Base-by-base conservation (phyloP, 2,113 vertebrate species). In the Scytalopus superciliaris region DNA sequence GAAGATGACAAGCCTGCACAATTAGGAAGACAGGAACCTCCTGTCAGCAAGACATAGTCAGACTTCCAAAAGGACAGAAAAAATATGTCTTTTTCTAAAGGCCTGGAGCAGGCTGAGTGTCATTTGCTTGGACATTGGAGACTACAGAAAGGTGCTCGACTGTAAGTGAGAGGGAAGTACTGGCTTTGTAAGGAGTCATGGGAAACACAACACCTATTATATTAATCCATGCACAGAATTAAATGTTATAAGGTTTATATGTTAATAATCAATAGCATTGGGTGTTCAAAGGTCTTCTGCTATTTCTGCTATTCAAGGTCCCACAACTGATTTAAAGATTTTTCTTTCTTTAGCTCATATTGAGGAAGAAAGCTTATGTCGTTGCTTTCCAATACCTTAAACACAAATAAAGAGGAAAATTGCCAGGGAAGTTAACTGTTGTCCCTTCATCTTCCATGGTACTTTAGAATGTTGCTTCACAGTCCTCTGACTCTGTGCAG, bases 21-120 rank as follows among this genome's bases (percentile, higher is more conserved):
- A 39, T 0, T 0, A 66, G 31, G 14, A 7, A 21, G 11, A 31
- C 13, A 27, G 49, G 23, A 92, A 12, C 6, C 13, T 64, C 16
- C n/a, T 39, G 37, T 39, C 17, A 45, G 4, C 5, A 52, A 19
- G 17, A 42, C 2, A 37, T 3, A 52, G 12, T 9, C 22, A 53
- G 44, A 42, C 6, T 63, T 85, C 28, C 0, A 8, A 76, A 53
- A 59, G 18, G 12, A 33, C 7, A 22, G 13, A 47, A 93, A 72
- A 57, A 7, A n/a, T 0, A 18, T 6, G 0, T 7, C 5, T 44
- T 70, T 69, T 75, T 68, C 30, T 50, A n/a, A 68, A 68, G 12
- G 12, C 4, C 3, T 13, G 25, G 33, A 55, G 24, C 9, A 13
- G 9, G 6, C 1, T 7, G 2, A 33, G 9, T 31, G 21, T 52